Conservation (phyloP, 2,113 vertebrate genomes). For the Gasterosteus nipponicus region DNA sequence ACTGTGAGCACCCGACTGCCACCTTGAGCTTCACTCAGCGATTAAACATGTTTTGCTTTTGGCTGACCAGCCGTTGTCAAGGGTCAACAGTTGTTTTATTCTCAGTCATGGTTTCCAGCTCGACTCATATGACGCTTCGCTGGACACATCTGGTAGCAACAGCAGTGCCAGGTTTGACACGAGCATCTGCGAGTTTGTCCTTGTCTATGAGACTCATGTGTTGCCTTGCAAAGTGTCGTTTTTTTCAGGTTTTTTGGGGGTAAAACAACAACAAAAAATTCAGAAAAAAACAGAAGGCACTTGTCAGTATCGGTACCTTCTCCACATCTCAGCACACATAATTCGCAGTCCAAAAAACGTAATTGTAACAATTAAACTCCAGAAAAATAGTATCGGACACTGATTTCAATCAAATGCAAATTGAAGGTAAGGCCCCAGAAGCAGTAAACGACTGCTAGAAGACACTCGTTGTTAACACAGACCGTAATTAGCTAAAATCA, state of each 20-base stretch:
- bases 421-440: constrained; percentile 12
- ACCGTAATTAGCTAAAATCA: constrained; percentile 41
- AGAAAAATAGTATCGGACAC: constrained; percentile 23
- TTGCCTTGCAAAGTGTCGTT: constrained; percentile 1
- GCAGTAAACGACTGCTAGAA: constrained; percentile 10
- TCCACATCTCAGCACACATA: neutral
- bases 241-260: neutral
- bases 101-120: constrained; percentile 59
- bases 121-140: constrained; percentile 52
- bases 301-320: constrained; percentile 23
- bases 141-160: constrained; percentile 48
- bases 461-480: constrained; percentile 23
- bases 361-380: constrained; percentile 33
- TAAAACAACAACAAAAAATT: constrained; percentile 9
- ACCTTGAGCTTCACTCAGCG: constrained; percentile 53
- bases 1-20: constrained; percentile 21
- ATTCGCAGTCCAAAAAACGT: neutral
- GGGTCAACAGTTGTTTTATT: constrained; percentile 64
- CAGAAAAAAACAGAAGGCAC: constrained; percentile 41
- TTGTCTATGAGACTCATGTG: constrained; percentile 13
- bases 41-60: constrained; percentile 60
- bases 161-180: constrained; percentile 16
- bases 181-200: constrained; percentile 29
- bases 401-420: constrained; percentile 50
- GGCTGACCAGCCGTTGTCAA: constrained; percentile 43